phyloP scores from a whole-genome alignment of 2,797 vertebrate genomes.

The Pseudomugil tenellus region DNA sequence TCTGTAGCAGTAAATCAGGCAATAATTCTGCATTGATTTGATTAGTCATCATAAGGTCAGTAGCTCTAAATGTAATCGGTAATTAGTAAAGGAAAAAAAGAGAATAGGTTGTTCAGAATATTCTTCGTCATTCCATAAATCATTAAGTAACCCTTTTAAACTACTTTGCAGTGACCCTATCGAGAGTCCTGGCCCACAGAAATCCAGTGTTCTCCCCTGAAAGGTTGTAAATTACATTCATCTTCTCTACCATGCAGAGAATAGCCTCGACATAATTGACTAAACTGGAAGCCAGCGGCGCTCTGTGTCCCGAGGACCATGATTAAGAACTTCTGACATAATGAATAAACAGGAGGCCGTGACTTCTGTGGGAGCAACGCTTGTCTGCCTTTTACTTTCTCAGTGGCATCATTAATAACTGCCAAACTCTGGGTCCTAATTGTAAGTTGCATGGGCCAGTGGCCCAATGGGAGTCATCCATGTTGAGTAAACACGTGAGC shows the following conservation, averaged over 20 bases:
- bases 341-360: constrained; percentile 64
- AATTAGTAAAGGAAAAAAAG: background rate
- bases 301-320: constrained; percentile 45
- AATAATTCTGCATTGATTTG: constrained; percentile 15
- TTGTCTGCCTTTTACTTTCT: constrained; percentile 68
- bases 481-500: constrained; percentile 73
- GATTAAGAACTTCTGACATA: constrained; percentile 62
- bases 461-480: constrained; percentile 60
- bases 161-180: constrained; percentile 21
- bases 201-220: constrained; percentile 39
- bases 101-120: background rate
- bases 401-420: constrained; percentile 74
- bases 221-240: constrained; percentile 52
- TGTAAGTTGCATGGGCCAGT: constrained; percentile 54
- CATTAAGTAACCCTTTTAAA: constrained; percentile 19
- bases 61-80: background rate
- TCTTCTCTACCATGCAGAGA: constrained; percentile 56
- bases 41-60: background rate
- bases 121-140: constrained; percentile 35
- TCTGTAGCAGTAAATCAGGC: background rate
- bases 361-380: constrained; percentile 55
- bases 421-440: constrained; percentile 69
- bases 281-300: constrained; percentile 59
- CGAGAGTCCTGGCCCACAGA: constrained; percentile 33
- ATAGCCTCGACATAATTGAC: constrained; percentile 46